Base-by-base conservation (phyloP, 1,140 invertebrate genomes). In the Cataglyphis hispanica region DNA sequence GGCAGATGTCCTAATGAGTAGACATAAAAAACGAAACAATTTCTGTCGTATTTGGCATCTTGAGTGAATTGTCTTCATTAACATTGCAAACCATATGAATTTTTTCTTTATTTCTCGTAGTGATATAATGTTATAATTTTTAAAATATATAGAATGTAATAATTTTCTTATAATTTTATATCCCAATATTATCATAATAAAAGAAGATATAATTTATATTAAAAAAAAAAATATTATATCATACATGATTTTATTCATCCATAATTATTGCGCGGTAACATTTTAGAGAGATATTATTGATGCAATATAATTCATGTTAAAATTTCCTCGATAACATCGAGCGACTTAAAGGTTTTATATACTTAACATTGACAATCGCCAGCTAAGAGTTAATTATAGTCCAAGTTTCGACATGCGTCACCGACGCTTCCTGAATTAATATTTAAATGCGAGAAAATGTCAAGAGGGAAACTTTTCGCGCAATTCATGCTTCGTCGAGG, bases 371-470 rank as follows among this genome's bases (percentile, higher is more conserved):
- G 78, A 83, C 53, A 83, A 74, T 74, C 13, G 53, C 11, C 25
- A 40, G 40, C 53, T n/a, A 11, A 13, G 25, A 72, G 7, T 2
- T 83, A 83, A 83, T 83, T 58, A 46, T 31, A 74, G 67, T 81
- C 66, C 27, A 58, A 31, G 67, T 83, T 74, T 61, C 78, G 40
- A 81, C 25, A 25, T 81, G 66, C 64, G 53, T 81, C 78, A 81
- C 72, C 78, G 25, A 13, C 19, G 25, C 27, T 83, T 83, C 78
- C 78, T 37, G 78, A 83, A 83, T 83, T 83, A 74, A 72, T 83
- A 72, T 27, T 83, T 74, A 40, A 83, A 72, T 37, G 78, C 22
- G 67, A 60, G 67, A 31, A 58, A 34, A 81, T 34, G 13, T 70
- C 78, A 60, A 83, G n/a, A 25, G 34, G 53, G n/a, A 74, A 83